Evolutionary conservation across 2,888 invertebrate genomes (phyloP).

Genomic region (Herminia tarsipennalis): DNA sequence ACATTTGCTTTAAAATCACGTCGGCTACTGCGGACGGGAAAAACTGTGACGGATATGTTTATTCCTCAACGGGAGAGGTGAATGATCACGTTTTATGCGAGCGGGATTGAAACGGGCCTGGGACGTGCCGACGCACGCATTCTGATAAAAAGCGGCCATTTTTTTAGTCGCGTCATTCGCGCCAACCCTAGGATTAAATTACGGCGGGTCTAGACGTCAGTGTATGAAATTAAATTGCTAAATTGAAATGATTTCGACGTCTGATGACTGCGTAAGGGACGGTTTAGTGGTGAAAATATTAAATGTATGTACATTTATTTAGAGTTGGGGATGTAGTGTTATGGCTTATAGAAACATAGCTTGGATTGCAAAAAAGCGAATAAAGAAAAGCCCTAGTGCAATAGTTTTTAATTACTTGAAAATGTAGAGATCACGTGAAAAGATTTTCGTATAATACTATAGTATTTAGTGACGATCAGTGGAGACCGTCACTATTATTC

Average conservation of each 20-base stretch:
- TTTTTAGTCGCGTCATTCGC: slow-evolving; percentile 51
- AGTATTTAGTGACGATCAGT: no score
- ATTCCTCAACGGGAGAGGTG: slow-evolving; percentile 60
- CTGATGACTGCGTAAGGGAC: background rate
- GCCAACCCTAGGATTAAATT: slow-evolving; percentile 60
- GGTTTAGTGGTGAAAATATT: background rate
- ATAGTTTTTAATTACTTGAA: no score
- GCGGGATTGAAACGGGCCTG: slow-evolving; percentile 65
- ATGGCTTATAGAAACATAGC: no score
- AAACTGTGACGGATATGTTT: slow-evolving; percentile 67
- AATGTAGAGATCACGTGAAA: no score
- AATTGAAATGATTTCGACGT: slow-evolving; percentile 25
- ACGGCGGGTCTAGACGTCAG: slow-evolving; percentile 54
- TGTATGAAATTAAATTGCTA: slow-evolving; percentile 51
- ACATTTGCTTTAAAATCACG: slow-evolving; percentile 57
- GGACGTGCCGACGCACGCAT: slow-evolving; percentile 69
- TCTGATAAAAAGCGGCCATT: slow-evolving; percentile 56
- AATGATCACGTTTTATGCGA: slow-evolving; percentile 77
- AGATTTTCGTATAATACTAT: no score
- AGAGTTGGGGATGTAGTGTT: no score
- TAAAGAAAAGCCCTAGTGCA: no score
- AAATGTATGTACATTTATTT: background rate
- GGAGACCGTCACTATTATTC: no score
- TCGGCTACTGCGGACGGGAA: slow-evolving; percentile 25
- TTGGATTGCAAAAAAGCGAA: no score